A percentile compares a stretch with the other conserved stretches of the same genome.
Conservation (phyloP, 2,888 invertebrate species). For the Trisateles emortualis region DNA sequence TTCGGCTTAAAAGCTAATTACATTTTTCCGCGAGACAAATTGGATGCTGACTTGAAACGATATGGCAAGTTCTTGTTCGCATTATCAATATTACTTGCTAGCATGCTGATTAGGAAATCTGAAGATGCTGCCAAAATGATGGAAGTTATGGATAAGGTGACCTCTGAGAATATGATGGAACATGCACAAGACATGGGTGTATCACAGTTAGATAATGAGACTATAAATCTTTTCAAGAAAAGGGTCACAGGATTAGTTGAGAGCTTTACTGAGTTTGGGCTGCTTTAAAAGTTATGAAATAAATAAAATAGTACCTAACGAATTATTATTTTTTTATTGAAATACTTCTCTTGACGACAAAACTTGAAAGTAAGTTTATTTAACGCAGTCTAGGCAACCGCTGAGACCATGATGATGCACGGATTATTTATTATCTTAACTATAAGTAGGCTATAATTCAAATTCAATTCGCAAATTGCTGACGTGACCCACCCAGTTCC, state of each 20-base stretch:
- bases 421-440: too few species aligned
- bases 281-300: not conserved
- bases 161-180: not conserved
- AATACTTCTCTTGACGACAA: too few species aligned
- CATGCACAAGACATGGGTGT: not conserved
- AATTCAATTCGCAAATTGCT: too few species aligned
- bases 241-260: slow-evolving; percentile 42
- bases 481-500: too few species aligned
- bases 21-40: slow-evolving; percentile 47
- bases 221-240: slow-evolving; percentile 23
- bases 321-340: too few species aligned
- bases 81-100: slow-evolving; percentile 33
- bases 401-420: too few species aligned
- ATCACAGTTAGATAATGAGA: slow-evolving; percentile 19
- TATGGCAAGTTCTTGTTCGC: slow-evolving; percentile 44
- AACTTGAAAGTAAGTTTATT: too few species aligned
- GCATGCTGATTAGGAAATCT: slow-evolving; percentile 35
- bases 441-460: too few species aligned
- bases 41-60: slow-evolving; percentile 51
- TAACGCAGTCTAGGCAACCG: too few species aligned
- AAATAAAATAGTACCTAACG: too few species aligned
- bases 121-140: slow-evolving; percentile 43
- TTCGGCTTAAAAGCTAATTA: slow-evolving; percentile 44
- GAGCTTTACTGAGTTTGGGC: slow-evolving; percentile 37
- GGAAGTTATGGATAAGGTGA: slow-evolving; percentile 31